These are phyloP conservation scores for Orgyia antiqua DNA, from an alignment of 2,888 invertebrate genomes.

Conservation along the genomic window DNA sequence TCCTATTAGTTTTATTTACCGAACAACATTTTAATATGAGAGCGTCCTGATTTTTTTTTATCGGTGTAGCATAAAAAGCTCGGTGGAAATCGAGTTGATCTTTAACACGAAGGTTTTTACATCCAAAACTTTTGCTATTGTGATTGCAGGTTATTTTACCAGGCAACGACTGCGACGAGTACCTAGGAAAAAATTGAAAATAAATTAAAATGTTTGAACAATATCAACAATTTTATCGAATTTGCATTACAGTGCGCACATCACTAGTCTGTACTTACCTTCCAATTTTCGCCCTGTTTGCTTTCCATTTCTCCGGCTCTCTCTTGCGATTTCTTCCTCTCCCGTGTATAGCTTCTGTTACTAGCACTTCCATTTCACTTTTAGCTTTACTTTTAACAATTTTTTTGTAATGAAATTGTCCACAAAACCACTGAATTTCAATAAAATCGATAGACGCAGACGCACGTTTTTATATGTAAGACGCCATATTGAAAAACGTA, in stretches of 20 bases:
- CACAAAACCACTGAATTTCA: too few relatives aligned
- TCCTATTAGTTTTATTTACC: neutral
- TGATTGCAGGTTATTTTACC: neutral
- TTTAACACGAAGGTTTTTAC: neutral
- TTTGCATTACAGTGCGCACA: neutral
- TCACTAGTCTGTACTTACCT: slow-evolving; percentile 1
- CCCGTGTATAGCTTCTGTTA: too few relatives aligned
- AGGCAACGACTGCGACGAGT: neutral
- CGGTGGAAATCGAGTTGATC: neutral
- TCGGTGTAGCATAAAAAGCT: neutral
- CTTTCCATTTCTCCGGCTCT: slow-evolving; percentile 5
- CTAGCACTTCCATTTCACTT: too few relatives aligned
- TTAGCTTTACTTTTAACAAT: too few relatives aligned
- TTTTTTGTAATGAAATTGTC: too few relatives aligned
- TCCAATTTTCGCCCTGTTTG: slow-evolving; percentile 1
- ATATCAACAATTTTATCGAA: neutral
- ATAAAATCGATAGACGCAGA: too few relatives aligned
- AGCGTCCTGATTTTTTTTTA: neutral
- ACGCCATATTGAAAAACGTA: too few relatives aligned
- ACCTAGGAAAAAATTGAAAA: neutral
- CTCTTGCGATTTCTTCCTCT: slow-evolving; percentile 4
- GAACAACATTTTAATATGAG: neutral
- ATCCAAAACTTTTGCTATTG: neutral
- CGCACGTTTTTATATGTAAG: too few relatives aligned
- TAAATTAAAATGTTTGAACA: neutral